Conservation (phyloP, 2,113 vertebrate species). For the Bolborhynchus lineola region DNA sequence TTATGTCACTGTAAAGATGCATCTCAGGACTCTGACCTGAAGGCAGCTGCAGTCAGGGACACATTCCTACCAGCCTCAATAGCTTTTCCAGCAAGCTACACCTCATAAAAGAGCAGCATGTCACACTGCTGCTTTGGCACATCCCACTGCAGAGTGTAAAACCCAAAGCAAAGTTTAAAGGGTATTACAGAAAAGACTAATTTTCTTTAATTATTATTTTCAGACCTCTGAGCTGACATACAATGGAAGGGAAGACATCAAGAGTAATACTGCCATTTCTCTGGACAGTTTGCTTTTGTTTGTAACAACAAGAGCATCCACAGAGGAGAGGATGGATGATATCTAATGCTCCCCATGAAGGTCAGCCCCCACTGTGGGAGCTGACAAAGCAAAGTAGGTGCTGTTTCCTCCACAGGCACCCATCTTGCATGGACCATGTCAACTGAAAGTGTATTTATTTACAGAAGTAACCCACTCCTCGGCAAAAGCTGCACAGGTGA, state of each 20-base stretch:
- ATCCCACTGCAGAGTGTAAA: neutral
- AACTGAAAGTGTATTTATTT: neutral
- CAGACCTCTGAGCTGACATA: neutral
- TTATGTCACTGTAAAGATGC: neutral
- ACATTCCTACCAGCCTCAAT: neutral
- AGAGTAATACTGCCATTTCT: neutral
- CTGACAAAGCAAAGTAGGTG: neutral
- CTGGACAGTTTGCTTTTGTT: neutral
- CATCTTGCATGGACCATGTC: neutral
- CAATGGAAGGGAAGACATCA: neutral
- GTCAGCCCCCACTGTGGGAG: neutral
- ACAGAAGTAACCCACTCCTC: neutral
- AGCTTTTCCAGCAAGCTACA: neutral
- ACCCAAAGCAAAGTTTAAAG: neutral
- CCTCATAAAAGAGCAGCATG: neutral
- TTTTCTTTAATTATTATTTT: neutral
- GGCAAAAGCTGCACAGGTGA: neutral
- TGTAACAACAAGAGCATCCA: neutral
- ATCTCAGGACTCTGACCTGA: fast-evolving
- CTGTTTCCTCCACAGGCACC: neutral
- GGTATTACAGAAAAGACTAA: neutral
- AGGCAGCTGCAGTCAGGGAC: neutral
- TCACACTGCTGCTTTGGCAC: neutral
- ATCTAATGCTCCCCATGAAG: fast-evolving
- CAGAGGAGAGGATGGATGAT: neutral